These are phyloP conservation scores for Netelia melanura DNA, from an alignment of 2,888 invertebrate genomes.

Conservation along the genomic window DNA sequence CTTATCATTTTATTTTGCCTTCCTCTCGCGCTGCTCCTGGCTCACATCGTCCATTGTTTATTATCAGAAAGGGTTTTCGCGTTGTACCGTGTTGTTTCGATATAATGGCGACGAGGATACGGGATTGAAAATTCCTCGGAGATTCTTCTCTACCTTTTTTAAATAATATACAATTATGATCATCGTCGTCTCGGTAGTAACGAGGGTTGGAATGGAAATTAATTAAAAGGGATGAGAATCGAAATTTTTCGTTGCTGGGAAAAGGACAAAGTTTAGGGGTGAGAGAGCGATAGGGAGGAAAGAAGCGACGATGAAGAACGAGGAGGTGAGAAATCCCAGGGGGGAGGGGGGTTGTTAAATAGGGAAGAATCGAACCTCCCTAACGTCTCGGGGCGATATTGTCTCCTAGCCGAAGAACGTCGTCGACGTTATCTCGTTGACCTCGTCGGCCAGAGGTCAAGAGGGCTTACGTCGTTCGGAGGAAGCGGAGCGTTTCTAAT, in stretches of 20 bases:
- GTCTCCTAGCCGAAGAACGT: conserved; percentile 43
- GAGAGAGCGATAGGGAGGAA: not conserved
- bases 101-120: not conserved
- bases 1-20: not conserved
- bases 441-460: conserved; percentile 64
- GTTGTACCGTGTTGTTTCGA: not conserved
- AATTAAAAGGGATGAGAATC: no score
- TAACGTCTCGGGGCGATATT: conserved; percentile 27
- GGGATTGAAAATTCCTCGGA: not conserved
- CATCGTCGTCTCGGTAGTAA: no score
- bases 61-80: not conserved
- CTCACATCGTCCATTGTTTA: not conserved
- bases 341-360: not conserved
- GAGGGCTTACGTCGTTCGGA: conserved; percentile 64
- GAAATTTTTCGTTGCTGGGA: no score
- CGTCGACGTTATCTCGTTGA: conserved; percentile 66
- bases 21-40: not conserved
- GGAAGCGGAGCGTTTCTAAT: conserved; percentile 65
- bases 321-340: not conserved
- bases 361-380: conserved; percentile 33
- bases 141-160: not conserved
- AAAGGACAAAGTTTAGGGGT: not conserved
- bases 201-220: no score
- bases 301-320: conserved; percentile 15
- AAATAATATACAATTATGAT: no score